phyloP scores from a whole-genome alignment of 1,140 invertebrate species.

The Heliothis virescens region DNA sequence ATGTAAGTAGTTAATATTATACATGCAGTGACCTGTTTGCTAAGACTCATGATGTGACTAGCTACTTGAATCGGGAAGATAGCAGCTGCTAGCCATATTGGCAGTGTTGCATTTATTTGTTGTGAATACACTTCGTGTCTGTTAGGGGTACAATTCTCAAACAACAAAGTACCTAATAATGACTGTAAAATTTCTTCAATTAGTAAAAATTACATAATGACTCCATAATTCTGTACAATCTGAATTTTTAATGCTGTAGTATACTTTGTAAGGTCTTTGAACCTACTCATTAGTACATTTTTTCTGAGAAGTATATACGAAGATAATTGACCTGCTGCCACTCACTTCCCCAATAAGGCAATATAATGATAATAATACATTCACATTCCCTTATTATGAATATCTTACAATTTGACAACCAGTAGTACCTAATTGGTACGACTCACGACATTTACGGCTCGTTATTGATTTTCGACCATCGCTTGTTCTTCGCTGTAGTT shows the following conservation, averaged over 20 bases:
- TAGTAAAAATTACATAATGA: too few relatives aligned
- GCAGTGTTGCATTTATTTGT: not conserved
- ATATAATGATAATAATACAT: not conserved
- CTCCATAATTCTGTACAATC: too few relatives aligned
- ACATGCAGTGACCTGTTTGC: constrained; percentile 31
- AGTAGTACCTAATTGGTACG: constrained; percentile 17
- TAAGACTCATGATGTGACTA: constrained; percentile 11
- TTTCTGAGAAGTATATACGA: too few relatives aligned
- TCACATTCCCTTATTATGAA: not conserved
- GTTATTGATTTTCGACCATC: constrained; percentile 18
- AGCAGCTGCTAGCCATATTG: constrained; percentile 23
- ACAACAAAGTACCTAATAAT: too few relatives aligned
- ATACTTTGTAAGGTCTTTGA: too few relatives aligned
- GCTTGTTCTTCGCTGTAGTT: constrained; percentile 2
- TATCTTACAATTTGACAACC: constrained; percentile 19
- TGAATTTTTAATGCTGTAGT: too few relatives aligned
- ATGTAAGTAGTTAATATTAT: constrained; percentile 23
- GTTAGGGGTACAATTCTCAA: too few relatives aligned
- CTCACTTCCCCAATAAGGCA: not conserved
- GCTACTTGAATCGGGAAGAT: not conserved
- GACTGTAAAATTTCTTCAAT: too few relatives aligned
- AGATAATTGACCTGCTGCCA: too few relatives aligned
- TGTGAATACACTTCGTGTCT: not conserved
- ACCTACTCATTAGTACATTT: too few relatives aligned
- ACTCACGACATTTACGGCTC: constrained; percentile 22